These are phyloP conservation scores for Aspidoscelis tigris DNA, from an alignment of 2,113 vertebrate genomes.

Conservation along the genomic window DNA sequence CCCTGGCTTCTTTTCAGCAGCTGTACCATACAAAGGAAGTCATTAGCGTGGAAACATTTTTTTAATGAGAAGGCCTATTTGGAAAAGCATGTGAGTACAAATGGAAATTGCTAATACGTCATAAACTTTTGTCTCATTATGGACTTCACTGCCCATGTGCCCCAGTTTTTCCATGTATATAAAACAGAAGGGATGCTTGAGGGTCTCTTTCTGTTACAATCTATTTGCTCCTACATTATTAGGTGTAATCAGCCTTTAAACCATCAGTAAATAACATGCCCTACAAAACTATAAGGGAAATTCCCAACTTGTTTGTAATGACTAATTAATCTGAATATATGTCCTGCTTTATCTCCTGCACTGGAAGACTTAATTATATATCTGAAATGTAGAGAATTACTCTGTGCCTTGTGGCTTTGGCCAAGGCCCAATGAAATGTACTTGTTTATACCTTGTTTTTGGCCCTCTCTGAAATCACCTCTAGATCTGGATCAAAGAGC, in stretches of 20 bases:
- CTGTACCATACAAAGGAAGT: constrained; percentile 38
- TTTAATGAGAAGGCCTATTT: constrained; percentile 50
- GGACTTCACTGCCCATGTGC: neutral
- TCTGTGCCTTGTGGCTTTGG: constrained; percentile 24
- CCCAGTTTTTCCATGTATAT: constrained; percentile 24
- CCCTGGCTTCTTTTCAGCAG: neutral
- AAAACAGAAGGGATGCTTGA: constrained; percentile 23
- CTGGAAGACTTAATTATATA: constrained; percentile 19
- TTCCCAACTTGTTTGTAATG: constrained; percentile 16
- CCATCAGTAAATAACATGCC: neutral
- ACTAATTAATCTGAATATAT: neutral
- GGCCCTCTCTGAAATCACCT: neutral
- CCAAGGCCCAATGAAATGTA: neutral
- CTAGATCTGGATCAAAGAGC: too few relatives aligned
- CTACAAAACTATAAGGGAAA: constrained; percentile 43
- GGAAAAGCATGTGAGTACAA: constrained; percentile 32
- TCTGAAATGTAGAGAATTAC: constrained; percentile 38
- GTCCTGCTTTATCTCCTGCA: neutral
- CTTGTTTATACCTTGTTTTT: neutral
- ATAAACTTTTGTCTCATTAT: constrained; percentile 29
- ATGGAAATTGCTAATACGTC: constrained; percentile 9
- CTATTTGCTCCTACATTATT: neutral
- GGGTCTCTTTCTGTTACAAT: neutral
- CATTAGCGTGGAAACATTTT: constrained; percentile 38
- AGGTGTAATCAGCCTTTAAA: neutral